Base-by-base conservation (phyloP, 2,113 vertebrate genomes). In the Pagrus major region DNA sequence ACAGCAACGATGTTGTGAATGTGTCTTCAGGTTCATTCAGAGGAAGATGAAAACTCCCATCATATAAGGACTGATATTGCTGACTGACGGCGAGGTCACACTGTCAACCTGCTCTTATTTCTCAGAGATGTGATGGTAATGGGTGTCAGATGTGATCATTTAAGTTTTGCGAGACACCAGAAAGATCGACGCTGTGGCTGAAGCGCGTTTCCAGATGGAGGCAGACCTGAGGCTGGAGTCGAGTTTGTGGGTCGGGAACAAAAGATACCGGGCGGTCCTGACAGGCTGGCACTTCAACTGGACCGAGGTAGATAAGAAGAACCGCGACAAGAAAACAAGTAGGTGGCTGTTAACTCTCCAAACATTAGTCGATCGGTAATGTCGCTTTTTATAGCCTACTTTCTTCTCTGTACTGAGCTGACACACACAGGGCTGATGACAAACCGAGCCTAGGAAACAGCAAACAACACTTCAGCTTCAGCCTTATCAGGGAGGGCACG, bases 271-370 rank as follows among this genome's bases (percentile, higher is more conserved):
- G 49, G 93, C 93, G 12, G 78, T 91, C 2, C 85, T 95, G 27
- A 94, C 91, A 0, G 94, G 93, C 33, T 94, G 94, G 93, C 81
- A 93, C 27, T 94, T 96, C 81, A 94, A 89, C 37, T 96, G 95
- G 94, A 95, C 92, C 61, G 91, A 94, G 39, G 66, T 94, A 11
- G 94, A 95, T 55, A 93, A 93, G 87, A 94, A 91, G 81, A 93
- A 93, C 29, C 83, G 85, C 0, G 91, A 93, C 7, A 93, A 92
- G 78, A 91, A 89, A 72, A 90, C 92, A 63, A 77, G 95, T 95
- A 84, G 78, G 89, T 72, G 49, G 1, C 59, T 52, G 11, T 33
- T 56, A 9, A 31, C 20, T 31, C 12, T 46, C 2, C 16, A 5
- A 61, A 9, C 5, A 58, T 41, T 23, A 25, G 37, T 23, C 6